Percentiles rank a stretch among this genome's conserved stretches.
Conservation (phyloP, 30 jellyfish, hydroid and myxozoan genomes). For the Pelagia noctiluca region DNA sequence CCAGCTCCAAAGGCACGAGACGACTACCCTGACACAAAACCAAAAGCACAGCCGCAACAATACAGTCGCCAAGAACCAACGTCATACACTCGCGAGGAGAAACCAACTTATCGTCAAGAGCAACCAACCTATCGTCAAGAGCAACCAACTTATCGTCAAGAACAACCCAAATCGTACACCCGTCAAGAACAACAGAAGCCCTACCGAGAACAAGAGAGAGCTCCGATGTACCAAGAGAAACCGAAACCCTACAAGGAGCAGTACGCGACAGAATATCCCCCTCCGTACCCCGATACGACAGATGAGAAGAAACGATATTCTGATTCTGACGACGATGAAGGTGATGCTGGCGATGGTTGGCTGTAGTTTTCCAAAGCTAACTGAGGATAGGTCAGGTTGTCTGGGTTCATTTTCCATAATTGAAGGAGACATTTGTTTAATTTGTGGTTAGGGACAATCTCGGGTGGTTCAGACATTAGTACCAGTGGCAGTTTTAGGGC, state of each 20-base stretch:
- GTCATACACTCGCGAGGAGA: slow-evolving; percentile 25
- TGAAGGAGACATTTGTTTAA: no score
- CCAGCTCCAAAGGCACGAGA: background rate
- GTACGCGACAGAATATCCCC: slow-evolving; percentile 52
- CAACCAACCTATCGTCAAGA: no score
- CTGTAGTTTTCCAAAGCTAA: background rate
- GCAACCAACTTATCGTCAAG: no score
- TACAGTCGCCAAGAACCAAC: slow-evolving; percentile 22
- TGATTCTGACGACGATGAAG: slow-evolving; percentile 39
- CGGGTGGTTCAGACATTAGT: no score
- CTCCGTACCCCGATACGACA: slow-evolving; percentile 51
- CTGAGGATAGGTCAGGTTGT: background rate
- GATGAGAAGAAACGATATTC: slow-evolving; percentile 16
- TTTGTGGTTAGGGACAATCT: no score
- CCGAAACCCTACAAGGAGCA: slow-evolving; percentile 48
- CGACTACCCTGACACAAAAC: slow-evolving; percentile 1
- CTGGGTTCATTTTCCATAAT: no score
- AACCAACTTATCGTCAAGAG: no score
- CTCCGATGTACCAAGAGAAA: slow-evolving; percentile 23
- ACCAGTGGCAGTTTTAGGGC: no score
- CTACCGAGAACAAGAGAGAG: no score
- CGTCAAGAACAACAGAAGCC: no score
- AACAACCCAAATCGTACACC: no score
- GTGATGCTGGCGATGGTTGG: slow-evolving; percentile 56
- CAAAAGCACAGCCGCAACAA: slow-evolving; percentile 21